A percentile compares a stretch with the other conserved stretches of the same genome.
These are phyloP conservation scores for Platichthys flesus DNA, from an alignment of 2,113 vertebrate genomes.

Conservation along the genomic window DNA sequence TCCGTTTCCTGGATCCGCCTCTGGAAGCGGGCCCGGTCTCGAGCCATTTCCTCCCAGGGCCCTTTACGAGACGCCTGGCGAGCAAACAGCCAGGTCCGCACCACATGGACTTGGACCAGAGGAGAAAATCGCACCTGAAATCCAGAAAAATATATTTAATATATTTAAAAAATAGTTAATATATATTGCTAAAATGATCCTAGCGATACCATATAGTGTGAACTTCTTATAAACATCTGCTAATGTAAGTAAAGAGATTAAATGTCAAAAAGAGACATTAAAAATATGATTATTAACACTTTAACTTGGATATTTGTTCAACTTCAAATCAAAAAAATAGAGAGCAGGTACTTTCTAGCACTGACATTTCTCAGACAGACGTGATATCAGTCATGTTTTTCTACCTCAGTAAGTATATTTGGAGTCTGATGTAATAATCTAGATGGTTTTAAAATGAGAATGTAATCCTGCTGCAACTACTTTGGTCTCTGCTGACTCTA, in stretches of 20 bases:
- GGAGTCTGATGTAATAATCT: slow-evolving; percentile 7
- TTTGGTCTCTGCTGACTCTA: slow-evolving; percentile 19
- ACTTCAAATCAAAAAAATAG: not conserved
- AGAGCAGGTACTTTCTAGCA: not conserved
- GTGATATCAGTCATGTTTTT: not conserved
- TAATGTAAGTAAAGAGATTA: not conserved
- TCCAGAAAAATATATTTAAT: too few relatives aligned
- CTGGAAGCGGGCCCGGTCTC: slow-evolving; percentile 87
- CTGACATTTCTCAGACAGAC: not conserved
- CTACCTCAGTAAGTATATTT: not conserved
- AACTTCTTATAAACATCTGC: too few relatives aligned
- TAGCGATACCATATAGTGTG: too few relatives aligned
- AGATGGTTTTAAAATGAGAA: not conserved
- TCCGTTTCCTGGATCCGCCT: slow-evolving; percentile 82
- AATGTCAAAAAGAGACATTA: not conserved
- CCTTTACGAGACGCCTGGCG: slow-evolving; percentile 85
- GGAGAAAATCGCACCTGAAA: slow-evolving; percentile 88
- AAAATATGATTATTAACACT: too few relatives aligned
- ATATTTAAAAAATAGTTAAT: not conserved
- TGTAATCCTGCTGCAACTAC: slow-evolving; percentile 19
- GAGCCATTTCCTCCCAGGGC: slow-evolving; percentile 88
- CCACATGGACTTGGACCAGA: slow-evolving; percentile 82
- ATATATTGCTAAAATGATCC: not conserved
- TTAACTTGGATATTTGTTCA: not conserved
- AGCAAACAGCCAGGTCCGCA: slow-evolving; percentile 87